These are phyloP conservation scores for mouse (Mus musculus) DNA, from an alignment of 2,113 vertebrate genomes.

Conservation along the genomic window DNA sequence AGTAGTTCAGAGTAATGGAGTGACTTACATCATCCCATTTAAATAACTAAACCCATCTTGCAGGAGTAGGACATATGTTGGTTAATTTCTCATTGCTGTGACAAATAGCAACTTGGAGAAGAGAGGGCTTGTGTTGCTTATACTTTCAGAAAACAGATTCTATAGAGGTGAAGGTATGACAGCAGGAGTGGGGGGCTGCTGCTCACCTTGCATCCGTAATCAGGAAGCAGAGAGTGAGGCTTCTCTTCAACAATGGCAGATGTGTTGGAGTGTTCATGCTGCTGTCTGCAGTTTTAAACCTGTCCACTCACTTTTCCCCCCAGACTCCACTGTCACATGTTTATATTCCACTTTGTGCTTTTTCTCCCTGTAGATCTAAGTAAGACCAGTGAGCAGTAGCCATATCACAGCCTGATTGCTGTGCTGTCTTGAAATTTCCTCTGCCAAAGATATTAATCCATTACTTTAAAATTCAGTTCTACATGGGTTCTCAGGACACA, in stretches of 20 bases:
- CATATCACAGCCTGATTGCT: not conserved
- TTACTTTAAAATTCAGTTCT: not conserved
- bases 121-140: not conserved
- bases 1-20: not conserved
- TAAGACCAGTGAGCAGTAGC: not conserved
- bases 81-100: not conserved
- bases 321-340: not conserved
- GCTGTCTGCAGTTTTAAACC: not conserved
- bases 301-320: not conserved
- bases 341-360: not conserved
- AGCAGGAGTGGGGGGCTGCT: not conserved
- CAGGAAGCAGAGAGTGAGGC: not conserved
- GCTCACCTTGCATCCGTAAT: not conserved
- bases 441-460: not conserved
- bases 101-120: not conserved
- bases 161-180: not conserved
- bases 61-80: not conserved
- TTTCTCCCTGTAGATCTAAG: not conserved
- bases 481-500: not conserved
- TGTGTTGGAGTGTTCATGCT: not conserved
- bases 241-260: too few relatives aligned
- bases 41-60: not conserved
- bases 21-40: not conserved
- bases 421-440: not conserved
- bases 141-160: not conserved